phyloP scores from a whole-genome alignment of 1,140 invertebrate genomes.

The Sipha flava region DNA sequence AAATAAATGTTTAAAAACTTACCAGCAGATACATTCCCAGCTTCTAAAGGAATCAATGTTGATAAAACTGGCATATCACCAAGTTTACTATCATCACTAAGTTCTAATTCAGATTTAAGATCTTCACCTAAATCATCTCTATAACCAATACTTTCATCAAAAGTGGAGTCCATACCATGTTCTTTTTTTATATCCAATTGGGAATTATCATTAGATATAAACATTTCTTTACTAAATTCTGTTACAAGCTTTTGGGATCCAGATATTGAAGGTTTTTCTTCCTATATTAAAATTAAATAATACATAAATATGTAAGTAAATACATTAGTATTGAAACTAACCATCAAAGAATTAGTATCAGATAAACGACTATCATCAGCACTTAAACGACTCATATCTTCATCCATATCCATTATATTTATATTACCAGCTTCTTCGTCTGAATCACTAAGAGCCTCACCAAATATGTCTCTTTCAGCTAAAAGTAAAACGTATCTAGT shows the following conservation, averaged over 20 bases:
- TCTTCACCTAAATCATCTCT: slow-evolving; percentile 22
- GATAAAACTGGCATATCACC: slow-evolving; percentile 17
- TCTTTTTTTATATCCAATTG: slow-evolving; percentile 3
- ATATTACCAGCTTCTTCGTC: slow-evolving; percentile 58
- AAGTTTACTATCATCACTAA: slow-evolving; percentile 26
- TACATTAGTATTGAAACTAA: not conserved
- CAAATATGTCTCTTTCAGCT: slow-evolving; percentile 79
- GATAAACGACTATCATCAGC: slow-evolving; percentile 65
- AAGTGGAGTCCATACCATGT: not conserved
- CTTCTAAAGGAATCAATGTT: slow-evolving; percentile 27
- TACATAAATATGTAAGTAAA: not conserved
- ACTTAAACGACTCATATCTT: slow-evolving; percentile 67
- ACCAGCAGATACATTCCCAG: slow-evolving; percentile 17
- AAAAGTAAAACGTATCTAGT: slow-evolving; percentile 38
- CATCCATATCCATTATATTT: slow-evolving; percentile 67
- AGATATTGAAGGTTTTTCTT: not conserved
- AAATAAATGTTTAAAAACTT: not conserved
- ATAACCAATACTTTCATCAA: slow-evolving; percentile 17
- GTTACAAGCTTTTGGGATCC: slow-evolving; percentile 44
- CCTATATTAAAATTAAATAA: not conserved
- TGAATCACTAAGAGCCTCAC: slow-evolving; percentile 75
- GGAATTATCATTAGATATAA: slow-evolving; percentile 41
- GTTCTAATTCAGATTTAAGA: slow-evolving; percentile 21
- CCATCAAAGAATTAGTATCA: slow-evolving; percentile 60
- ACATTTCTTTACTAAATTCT: slow-evolving; percentile 52